These are phyloP conservation scores for Caerostris extrusa DNA, from an alignment of 1,140 invertebrate genomes.

Conservation along the genomic window DNA sequence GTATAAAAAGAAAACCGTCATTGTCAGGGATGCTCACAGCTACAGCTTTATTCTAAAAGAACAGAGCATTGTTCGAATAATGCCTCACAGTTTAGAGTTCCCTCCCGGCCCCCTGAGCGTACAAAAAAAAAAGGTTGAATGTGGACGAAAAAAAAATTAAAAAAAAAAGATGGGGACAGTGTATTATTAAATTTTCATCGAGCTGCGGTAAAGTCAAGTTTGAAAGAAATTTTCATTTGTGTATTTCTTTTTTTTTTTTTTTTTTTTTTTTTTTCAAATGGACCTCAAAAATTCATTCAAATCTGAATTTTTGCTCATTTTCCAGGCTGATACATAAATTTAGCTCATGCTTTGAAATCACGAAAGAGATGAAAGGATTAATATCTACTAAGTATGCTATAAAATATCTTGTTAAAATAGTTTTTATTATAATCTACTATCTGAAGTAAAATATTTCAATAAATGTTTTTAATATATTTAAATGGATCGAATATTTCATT, in stretches of 20 bases:
- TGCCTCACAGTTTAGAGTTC: conserved; percentile 24
- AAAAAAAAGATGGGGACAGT: conserved; percentile 4
- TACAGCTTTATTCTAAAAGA: conserved; percentile 74
- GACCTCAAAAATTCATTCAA: background rate
- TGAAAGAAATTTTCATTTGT: conserved; percentile 3
- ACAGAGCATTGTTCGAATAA: conserved; percentile 69
- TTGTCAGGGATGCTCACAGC: conserved; percentile 53
- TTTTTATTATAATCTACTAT: no score
- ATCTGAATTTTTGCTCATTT: background rate
- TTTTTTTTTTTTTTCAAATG: background rate
- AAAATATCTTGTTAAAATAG: no score
- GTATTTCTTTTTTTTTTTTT: conserved; percentile 26
- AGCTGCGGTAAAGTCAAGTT: conserved; percentile 15
- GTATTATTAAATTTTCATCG: conserved; percentile 72
- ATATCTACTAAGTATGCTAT: background rate
- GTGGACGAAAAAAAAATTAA: background rate
- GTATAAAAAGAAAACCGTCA: conserved; percentile 77
- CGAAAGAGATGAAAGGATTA: background rate
- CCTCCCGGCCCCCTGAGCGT: conserved; percentile 25
- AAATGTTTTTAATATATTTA: no score
- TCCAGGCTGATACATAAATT: background rate
- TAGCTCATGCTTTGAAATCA: background rate
- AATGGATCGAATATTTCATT: no score
- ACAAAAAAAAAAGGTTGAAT: conserved; percentile 71
- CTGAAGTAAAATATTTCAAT: no score